These are phyloP conservation scores for Poecilus cupreus DNA, from an alignment of 2,888 invertebrate genomes.

Conservation along the genomic window DNA sequence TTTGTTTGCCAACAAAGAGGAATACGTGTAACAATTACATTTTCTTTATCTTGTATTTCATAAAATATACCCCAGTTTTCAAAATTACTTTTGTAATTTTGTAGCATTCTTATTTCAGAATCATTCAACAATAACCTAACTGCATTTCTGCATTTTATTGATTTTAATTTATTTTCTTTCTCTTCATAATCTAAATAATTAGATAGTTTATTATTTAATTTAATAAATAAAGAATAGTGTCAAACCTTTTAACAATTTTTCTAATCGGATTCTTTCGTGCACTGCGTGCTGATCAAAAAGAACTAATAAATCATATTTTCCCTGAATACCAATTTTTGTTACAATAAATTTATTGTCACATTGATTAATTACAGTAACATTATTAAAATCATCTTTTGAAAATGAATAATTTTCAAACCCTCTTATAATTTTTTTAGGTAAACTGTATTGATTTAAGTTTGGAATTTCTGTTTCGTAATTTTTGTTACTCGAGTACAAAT, in stretches of 20 bases:
- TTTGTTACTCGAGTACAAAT: constrained; percentile 68
- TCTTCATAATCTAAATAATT: constrained; percentile 60
- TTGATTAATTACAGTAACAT: constrained; percentile 79
- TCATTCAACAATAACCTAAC: constrained; percentile 65
- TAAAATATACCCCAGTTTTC: constrained; percentile 77
- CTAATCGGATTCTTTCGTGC: constrained; percentile 87
- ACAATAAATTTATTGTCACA: constrained; percentile 84
- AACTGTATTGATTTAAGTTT: constrained; percentile 60
- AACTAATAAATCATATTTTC: constrained; percentile 75
- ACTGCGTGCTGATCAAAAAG: constrained; percentile 93
- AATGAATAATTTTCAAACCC: constrained; percentile 67
- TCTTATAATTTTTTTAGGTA: constrained; percentile 29
- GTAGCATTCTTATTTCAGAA: constrained; percentile 75
- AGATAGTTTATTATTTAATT: neutral
- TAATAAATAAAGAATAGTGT: neutral
- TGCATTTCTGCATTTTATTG: constrained; percentile 31
- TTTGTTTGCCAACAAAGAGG: constrained; percentile 80
- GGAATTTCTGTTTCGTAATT: constrained; percentile 66
- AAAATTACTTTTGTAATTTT: constrained; percentile 76
- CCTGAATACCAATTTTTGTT: constrained; percentile 69
- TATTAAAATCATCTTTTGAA: constrained; percentile 72
- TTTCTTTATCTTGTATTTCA: constrained; percentile 70
- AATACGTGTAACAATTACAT: constrained; percentile 74
- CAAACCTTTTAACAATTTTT: constrained; percentile 79
- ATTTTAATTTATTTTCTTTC: constrained; percentile 50